Evolutionary conservation across 2,113 vertebrate species (phyloP), one percentile per base, ranked within the genome.

Genomic region (Phrynocephalus versicolor): DNA sequence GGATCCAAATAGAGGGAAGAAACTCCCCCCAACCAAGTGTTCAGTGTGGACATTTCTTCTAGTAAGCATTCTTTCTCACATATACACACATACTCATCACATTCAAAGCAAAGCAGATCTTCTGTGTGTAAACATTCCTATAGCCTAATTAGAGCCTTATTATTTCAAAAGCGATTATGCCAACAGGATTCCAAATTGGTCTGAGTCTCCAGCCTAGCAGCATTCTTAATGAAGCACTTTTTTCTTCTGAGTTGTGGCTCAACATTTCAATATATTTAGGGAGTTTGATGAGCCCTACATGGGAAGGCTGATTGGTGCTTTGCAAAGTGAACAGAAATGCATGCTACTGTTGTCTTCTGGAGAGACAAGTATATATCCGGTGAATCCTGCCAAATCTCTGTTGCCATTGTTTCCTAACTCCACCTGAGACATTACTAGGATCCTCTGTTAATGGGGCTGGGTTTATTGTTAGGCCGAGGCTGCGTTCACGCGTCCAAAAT

Each of bases 331-430:
- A 90, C 89, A 81, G 72, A 91, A 92, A 92, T 93, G 77, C 94
- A 93, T 93, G 94, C 95, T 91, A 64, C 88, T 91, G 85, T 91
- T 93, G 93, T 95, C 94, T 82, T 83, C 92, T 85, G 86, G 90
- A 88, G 91, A 90, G 85, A 83, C 88, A 64, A 83, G 30, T 72
- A 60, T 88, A 83, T 91, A 79, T 64, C 86, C n/a, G n/a, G n/a
- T n/a, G n/a, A n/a, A n/a, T 93, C 80, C 91, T 91, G 92, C 95
- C 93, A 88, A 84, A 92, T 89, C 91, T 81, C 23, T 64, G 72
- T 83, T 91, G 91, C 81, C 85, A 86, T 90, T 94, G 92, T 94
- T 94, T 96, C 94, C 95, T 95, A 89, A 91, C 92, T 82, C 74
- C 35, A 2, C 9, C 45, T 30, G 10, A 5, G 30, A 18, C 51